Evolutionary conservation across 2,888 invertebrate species (phyloP), one percentile per base, ranked within the genome.

Genomic region (Microplitis deprimator): DNA sequence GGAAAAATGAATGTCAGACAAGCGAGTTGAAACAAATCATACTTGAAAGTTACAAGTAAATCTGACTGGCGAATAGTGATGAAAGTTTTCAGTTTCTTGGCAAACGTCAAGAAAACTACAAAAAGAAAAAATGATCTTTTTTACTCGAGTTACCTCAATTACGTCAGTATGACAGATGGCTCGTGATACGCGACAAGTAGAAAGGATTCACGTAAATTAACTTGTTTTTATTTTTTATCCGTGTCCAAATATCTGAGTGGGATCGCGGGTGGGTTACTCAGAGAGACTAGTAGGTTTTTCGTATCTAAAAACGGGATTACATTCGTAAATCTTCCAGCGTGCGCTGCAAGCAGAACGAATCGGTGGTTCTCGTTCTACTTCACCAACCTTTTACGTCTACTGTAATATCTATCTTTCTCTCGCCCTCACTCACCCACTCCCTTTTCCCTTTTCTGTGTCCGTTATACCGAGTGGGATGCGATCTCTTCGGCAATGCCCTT

Each of bases 251-350:
- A 50, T 50, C 50, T 2, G 29, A 29, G 50, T 17, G 69, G 29
- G 29, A 29, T 29, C 29, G 29, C 6, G 50, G 16, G 40, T 20
- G 50, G 20, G 40, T 10, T 16, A 17, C 50, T 50, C 50, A 8
- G 50, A 50, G 1, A 20, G 50, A 65, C 38, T 68, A 60, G 68
- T 68, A 68, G 74, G 10, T 68, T 68, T 65, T 68, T 39, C 72
- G 72, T 68, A 76, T 64, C 76, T 68, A 68, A 72, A 50, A 76
- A 72, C 68, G 59, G 76, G 72, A 76, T 76, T 76, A 67, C 76
- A 50, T 77, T 69, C 77, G 77, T 77, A 77, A 77, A 77, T 77
- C 77, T 77, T 77, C 62, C 67, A 60, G 16, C 68, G 72, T 40
- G 67, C 61, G 61, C 68, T 76, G 72, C 76, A 73, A 69, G 77